A percentile compares a stretch with the other conserved stretches of the same genome.
Conservation (phyloP, 2,797 vertebrate species). For the Myripristis murdjan region DNA sequence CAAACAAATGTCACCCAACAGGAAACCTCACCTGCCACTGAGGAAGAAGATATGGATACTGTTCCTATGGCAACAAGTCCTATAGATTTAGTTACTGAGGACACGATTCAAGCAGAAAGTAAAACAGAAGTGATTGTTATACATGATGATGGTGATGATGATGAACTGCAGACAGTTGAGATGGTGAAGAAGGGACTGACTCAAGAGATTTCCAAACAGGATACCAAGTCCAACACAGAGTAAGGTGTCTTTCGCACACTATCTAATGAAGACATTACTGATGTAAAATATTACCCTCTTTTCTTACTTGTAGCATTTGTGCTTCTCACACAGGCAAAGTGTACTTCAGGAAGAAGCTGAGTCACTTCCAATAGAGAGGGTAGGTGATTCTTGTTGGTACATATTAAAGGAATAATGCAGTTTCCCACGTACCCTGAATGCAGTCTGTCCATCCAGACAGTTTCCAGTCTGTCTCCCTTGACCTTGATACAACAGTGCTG, state of each 20-base stretch:
- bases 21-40: slow-evolving; percentile 17
- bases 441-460: too few relatives aligned
- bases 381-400: slow-evolving; percentile 29
- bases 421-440: too few relatives aligned
- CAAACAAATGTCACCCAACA: not conserved
- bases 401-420: too few relatives aligned
- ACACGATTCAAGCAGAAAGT: slow-evolving; percentile 27
- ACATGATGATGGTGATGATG: slow-evolving; percentile 31
- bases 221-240: slow-evolving; percentile 18
- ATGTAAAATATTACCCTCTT: not conserved
- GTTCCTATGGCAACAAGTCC: slow-evolving; percentile 9
- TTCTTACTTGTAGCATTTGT: not conserved
- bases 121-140: slow-evolving; percentile 48
- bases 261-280: not conserved
- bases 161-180: not conserved
- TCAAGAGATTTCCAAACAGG: slow-evolving; percentile 12
- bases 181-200: not conserved
- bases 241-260: slow-evolving; percentile 24
- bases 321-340: slow-evolving; percentile 45
- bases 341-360: slow-evolving; percentile 29
- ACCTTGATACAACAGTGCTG: too few relatives aligned
- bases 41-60: not conserved
- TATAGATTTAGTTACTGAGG: slow-evolving; percentile 14
- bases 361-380: slow-evolving; percentile 18
- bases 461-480: too few relatives aligned